Percentiles rank a stretch among this genome's conserved stretches.
Conservation (phyloP, 1,140 invertebrate genomes). For the Drosophila pallidifrons region DNA sequence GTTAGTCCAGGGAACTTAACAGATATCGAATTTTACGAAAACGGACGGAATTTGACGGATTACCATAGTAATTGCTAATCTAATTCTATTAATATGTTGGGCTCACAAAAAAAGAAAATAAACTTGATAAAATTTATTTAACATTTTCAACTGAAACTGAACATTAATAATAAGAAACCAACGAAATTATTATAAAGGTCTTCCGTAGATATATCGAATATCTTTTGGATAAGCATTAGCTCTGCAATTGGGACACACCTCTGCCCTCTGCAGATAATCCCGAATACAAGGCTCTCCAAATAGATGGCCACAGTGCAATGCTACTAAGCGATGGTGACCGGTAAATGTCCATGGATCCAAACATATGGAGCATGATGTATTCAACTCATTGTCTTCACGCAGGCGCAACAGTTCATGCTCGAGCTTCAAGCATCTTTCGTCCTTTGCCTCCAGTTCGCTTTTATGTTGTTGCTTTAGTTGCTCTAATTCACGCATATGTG, state of each 20-base stretch:
- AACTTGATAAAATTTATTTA: too few species aligned
- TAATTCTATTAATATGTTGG: too few species aligned
- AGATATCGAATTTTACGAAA: too few species aligned
- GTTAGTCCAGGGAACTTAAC: too few species aligned
- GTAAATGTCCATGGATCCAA: conserved; percentile 93
- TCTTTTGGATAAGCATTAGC: not conserved
- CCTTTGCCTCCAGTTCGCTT: not conserved
- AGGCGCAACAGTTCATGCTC: not conserved
- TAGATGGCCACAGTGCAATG: conserved; percentile 94
- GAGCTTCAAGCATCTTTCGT: conserved; percentile 2
- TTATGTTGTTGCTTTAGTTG: not conserved
- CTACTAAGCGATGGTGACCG: conserved; percentile 91
- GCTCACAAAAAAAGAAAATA: too few species aligned
- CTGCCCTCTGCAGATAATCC: conserved; percentile 88
- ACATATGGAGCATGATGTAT: conserved; percentile 91
- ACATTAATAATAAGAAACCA: too few species aligned
- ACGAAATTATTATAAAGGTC: too few species aligned
- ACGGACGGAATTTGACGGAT: too few species aligned
- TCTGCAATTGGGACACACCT: conserved; percentile 91
- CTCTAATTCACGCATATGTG: not conserved
- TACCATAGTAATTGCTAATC: too few species aligned
- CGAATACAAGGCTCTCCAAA: conserved; percentile 94
- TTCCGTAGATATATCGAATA: not conserved
- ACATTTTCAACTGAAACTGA: too few species aligned
- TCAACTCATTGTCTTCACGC: not conserved